Conservation (phyloP, 2,888 invertebrate species). For the Yponomeuta evonymella region DNA sequence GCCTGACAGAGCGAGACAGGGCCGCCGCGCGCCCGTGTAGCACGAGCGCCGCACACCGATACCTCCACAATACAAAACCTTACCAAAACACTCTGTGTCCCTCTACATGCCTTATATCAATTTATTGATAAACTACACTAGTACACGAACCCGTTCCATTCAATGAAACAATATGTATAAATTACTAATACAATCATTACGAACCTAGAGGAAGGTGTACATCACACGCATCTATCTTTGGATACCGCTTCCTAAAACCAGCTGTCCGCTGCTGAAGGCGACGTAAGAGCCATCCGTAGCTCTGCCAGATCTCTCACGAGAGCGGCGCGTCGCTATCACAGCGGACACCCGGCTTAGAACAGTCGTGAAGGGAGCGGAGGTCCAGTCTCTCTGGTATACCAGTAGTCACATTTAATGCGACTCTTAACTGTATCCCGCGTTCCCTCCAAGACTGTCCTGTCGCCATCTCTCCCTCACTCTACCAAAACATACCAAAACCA, state of each 20-base stretch:
- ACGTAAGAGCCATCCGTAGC: neutral
- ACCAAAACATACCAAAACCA: constrained; percentile 15
- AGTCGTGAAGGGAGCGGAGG: neutral
- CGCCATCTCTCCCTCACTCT: constrained; percentile 15
- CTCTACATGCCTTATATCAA: constrained; percentile 3
- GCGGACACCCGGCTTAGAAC: neutral
- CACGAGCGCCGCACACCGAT: neutral
- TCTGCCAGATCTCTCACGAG: neutral
- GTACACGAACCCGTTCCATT: constrained; percentile 1
- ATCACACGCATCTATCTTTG: constrained; percentile 71
- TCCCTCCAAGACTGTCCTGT: constrained; percentile 9
- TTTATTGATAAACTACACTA: constrained; percentile 31
- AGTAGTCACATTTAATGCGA: neutral
- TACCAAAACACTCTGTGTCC: constrained; percentile 9
- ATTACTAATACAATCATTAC: constrained; percentile 50
- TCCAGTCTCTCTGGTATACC: neutral
- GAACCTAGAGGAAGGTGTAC: constrained; percentile 65
- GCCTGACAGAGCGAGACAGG: neutral
- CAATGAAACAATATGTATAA: constrained; percentile 33
- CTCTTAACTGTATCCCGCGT: neutral
- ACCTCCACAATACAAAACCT: constrained; percentile 11
- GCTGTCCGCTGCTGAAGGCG: constrained; percentile 16
- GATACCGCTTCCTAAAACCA: constrained; percentile 39
- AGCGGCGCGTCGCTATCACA: neutral
- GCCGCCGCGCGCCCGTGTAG: neutral